Conservation (phyloP, 2,113 vertebrate genomes). For the Edolisoma coerulescens region DNA sequence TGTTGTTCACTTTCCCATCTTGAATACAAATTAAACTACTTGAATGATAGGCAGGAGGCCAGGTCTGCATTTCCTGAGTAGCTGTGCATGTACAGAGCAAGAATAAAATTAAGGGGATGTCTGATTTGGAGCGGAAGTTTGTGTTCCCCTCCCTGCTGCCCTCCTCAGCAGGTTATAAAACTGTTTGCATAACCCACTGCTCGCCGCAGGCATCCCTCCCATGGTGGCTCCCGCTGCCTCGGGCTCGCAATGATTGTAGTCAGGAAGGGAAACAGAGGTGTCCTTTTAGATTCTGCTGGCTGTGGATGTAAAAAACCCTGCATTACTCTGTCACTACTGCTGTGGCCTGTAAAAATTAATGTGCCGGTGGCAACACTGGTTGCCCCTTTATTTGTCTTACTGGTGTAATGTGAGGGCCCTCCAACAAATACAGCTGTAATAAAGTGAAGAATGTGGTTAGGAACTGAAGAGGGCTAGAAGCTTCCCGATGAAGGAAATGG, state of each 20-base stretch:
- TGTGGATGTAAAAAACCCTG: not conserved
- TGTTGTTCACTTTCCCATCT: not conserved
- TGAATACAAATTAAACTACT: not conserved
- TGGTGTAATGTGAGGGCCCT: fast-evolving
- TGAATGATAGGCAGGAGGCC: not conserved
- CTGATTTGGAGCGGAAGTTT: fast-evolving
- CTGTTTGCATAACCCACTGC: not conserved
- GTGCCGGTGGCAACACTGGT: not conserved
- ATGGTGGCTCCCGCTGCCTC: not conserved
- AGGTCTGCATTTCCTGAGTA: not conserved
- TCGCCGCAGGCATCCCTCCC: fast-evolving
- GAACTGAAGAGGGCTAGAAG: not conserved
- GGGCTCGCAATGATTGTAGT: not conserved
- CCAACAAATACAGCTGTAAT: not conserved
- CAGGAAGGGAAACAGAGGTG: not conserved
- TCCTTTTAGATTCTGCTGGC: not conserved
- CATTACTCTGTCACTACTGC: not conserved
- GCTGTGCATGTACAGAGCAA: not conserved
- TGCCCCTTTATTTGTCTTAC: not conserved
- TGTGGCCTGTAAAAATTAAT: not conserved
- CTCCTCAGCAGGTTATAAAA: not conserved
- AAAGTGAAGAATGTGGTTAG: not conserved
- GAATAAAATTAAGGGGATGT: not conserved
- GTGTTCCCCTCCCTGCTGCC: fast-evolving
- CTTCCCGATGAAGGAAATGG: fast-evolving